phyloP scores from a whole-genome alignment of 2,888 invertebrate genomes.

The Eilema griseolum region DNA sequence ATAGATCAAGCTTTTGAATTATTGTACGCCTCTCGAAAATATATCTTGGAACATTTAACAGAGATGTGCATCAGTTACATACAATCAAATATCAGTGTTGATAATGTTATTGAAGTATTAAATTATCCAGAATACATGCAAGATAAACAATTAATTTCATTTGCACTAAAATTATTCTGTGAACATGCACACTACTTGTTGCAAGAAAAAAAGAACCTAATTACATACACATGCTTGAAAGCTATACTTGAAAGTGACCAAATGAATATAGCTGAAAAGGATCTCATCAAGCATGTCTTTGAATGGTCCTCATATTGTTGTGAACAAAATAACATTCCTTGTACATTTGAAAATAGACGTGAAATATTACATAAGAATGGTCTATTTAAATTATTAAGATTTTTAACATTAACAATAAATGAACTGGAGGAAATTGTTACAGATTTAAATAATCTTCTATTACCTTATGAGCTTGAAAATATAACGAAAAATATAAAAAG shows the following conservation, averaged over 20 bases:
- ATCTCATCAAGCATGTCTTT: slow-evolving; percentile 84
- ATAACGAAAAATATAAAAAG: slow-evolving; percentile 57
- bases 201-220: slow-evolving; percentile 77
- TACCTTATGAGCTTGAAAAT: slow-evolving; percentile 64
- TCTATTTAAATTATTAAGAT: slow-evolving; percentile 80
- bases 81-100: slow-evolving; percentile 84
- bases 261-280: slow-evolving; percentile 84
- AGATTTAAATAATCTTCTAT: slow-evolving; percentile 70
- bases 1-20: slow-evolving; percentile 88
- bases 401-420: slow-evolving; percentile 67
- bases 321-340: slow-evolving; percentile 70
- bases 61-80: slow-evolving; percentile 85
- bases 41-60: slow-evolving; percentile 85
- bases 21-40: slow-evolving; percentile 89
- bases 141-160: slow-evolving; percentile 82
- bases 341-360: slow-evolving; percentile 77
- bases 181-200: slow-evolving; percentile 86
- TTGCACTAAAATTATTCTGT: slow-evolving; percentile 86
- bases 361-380: slow-evolving; percentile 74
- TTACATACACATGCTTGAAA: slow-evolving; percentile 82
- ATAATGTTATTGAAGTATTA: slow-evolving; percentile 86
- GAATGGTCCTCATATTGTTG: slow-evolving; percentile 87
- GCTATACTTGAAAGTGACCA: slow-evolving; percentile 81
- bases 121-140: slow-evolving; percentile 88
- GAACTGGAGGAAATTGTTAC: slow-evolving; percentile 75